Evolutionary conservation across 53 echinoderm and acorn worm species (phyloP).

Genomic region (Arbacia lixula): DNA sequence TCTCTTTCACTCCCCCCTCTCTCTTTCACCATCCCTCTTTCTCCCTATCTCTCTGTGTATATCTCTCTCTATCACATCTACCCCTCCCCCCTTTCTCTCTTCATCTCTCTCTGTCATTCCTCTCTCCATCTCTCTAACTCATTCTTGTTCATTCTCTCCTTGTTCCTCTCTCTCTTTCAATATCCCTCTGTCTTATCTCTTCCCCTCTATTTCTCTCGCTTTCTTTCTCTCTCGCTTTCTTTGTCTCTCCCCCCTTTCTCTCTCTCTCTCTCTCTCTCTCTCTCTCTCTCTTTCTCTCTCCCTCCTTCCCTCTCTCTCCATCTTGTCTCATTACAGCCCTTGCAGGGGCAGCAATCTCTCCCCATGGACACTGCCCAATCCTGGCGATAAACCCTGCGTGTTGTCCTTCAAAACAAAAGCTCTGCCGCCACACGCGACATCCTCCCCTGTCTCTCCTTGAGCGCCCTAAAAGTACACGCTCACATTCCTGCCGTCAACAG

Average conservation of each 20-base stretch:
- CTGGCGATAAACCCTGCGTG: neutral
- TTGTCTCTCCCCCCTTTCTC: neutral
- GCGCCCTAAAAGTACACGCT: too few relatives aligned
- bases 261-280: neutral
- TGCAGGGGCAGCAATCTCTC: neutral
- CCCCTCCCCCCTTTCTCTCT: neutral
- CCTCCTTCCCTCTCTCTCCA: neutral
- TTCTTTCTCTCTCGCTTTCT: neutral
- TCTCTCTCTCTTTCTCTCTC: neutral
- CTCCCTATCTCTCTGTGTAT: too few relatives aligned
- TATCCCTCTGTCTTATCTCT: neutral
- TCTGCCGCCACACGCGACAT: conserved; percentile 19
- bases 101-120: neutral
- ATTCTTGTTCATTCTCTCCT: neutral
- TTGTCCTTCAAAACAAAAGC: conserved; percentile 37
- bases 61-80: too few relatives aligned
- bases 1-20: too few relatives aligned
- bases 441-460: neutral
- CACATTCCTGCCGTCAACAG: too few relatives aligned
- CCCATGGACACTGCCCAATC: conserved; percentile 20
- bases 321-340: neutral
- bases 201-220: neutral
- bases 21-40: neutral
- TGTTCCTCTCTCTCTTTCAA: neutral
- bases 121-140: neutral